Base-by-base conservation (phyloP, 2,888 invertebrate genomes). In the Leptogaster cylindrica region DNA sequence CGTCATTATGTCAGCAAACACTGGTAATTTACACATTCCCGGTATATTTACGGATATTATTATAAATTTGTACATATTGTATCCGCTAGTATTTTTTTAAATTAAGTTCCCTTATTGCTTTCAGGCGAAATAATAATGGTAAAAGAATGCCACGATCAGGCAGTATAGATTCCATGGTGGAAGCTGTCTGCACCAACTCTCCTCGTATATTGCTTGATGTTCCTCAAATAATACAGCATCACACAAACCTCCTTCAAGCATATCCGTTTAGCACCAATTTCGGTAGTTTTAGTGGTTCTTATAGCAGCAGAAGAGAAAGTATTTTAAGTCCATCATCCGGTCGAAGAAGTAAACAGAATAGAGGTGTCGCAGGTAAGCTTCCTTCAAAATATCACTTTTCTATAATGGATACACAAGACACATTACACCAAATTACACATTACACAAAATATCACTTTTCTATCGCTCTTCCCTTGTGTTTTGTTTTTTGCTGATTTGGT, bases 121-220 rank as follows among this genome's bases (percentile, higher is more conserved):
- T 33, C 70, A 86, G 87, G 46, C 83, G 86, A 66, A 86, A 82
- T 71, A 75, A 76, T 10, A 72, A 77, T 10, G 76, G 83, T 73
- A 80, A 77, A 16, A 83, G 85, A 68, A 77, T 90, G 8, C 89
- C 90, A 3, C 86, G 92, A 2, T 92, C 92, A 68, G 88, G 90
- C 71, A 91, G 91, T 80, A 92, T 91, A 77, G 92, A 92, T 82
- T 89, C 89, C 0, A 84, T 90, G 80, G 89, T 89, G 64, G 89
- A 90, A 76, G 87, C 89, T 1, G 88, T 88, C 6, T 89, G 89
- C 82, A 85, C 85, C 70, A 83, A 84, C 71, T 75, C 80, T 69
- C 79, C 79, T 14, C 78, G 76, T 70, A 79, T 78, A 74, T 81
- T 79, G 44, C 73, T 79, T 58, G 79, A 81, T 63, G 79, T 77